These are phyloP conservation scores for Lynx canadensis DNA, from an alignment of 2,113 vertebrate genomes.

Conservation along the genomic window DNA sequence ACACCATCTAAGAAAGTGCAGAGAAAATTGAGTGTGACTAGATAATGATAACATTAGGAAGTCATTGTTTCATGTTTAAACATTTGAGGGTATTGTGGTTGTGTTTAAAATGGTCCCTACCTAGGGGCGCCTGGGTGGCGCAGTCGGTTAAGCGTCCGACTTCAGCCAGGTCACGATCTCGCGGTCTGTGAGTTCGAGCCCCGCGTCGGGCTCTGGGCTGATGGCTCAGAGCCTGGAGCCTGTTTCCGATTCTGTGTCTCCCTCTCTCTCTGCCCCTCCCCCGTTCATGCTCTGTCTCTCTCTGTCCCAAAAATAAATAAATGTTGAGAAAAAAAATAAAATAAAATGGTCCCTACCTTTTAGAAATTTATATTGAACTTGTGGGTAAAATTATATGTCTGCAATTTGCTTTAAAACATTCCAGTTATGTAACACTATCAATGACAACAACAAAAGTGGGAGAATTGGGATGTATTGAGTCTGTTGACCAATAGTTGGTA, in stretches of 20 bases:
- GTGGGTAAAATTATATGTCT: background rate
- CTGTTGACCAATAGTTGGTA: background rate
- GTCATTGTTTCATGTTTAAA: background rate
- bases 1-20: background rate
- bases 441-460: background rate
- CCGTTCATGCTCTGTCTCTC: too few species aligned
- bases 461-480: background rate
- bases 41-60: background rate
- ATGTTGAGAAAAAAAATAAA: too few species aligned
- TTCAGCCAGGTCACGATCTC: too few species aligned
- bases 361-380: background rate
- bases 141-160: too few species aligned
- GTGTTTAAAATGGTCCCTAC: background rate
- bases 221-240: too few species aligned
- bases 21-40: background rate
- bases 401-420: background rate
- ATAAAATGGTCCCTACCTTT: background rate
- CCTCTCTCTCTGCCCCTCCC: too few species aligned
- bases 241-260: too few species aligned
- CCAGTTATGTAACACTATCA: background rate
- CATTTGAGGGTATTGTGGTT: background rate
- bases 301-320: too few species aligned
- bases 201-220: too few species aligned
- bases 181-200: too few species aligned
- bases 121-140: too few species aligned